A percentile compares a stretch with the other conserved stretches of the same genome.
Conservation (phyloP, 2,797 vertebrate species). For the Notolepis coatsorum region DNA sequence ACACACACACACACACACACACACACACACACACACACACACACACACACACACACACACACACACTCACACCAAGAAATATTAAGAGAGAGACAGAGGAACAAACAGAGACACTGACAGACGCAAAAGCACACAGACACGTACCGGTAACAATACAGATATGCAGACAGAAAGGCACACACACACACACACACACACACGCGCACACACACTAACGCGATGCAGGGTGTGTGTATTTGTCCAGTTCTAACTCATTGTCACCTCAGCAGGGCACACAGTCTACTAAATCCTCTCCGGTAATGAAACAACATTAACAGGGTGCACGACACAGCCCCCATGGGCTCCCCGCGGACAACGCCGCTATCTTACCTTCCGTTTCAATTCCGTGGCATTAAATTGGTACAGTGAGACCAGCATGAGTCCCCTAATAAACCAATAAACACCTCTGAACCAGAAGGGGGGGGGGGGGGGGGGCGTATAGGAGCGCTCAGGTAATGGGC, state of each 20-base stretch:
- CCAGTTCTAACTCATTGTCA: conserved; percentile 39
- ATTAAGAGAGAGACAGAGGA: background rate
- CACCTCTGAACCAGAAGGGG: conserved; percentile 50
- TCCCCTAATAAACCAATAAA: conserved; percentile 74
- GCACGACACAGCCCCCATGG: conserved; percentile 43
- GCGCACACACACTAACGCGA: background rate
- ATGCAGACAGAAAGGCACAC: background rate
- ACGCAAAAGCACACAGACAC: background rate
- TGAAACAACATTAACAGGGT: conserved; percentile 53
- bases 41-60: no score
- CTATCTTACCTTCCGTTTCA: conserved; percentile 59
- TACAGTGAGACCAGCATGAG: conserved; percentile 52
- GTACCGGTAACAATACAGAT: no score
- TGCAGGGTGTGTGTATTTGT: conserved; percentile 24
- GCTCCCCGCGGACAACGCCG: conserved; percentile 40
- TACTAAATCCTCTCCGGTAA: conserved; percentile 48
- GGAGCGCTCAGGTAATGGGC: conserved; percentile 59
- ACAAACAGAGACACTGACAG: background rate
- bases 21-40: no score
- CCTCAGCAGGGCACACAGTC: conserved; percentile 43
- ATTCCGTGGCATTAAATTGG: conserved; percentile 54
- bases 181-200: background rate
- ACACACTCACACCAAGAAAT: no score
- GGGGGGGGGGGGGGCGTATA: background rate
- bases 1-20: no score